Evolutionary conservation across 2,888 invertebrate genomes (phyloP), one percentile per base, ranked within the genome.

Genomic region (Ophion ventricosus): DNA sequence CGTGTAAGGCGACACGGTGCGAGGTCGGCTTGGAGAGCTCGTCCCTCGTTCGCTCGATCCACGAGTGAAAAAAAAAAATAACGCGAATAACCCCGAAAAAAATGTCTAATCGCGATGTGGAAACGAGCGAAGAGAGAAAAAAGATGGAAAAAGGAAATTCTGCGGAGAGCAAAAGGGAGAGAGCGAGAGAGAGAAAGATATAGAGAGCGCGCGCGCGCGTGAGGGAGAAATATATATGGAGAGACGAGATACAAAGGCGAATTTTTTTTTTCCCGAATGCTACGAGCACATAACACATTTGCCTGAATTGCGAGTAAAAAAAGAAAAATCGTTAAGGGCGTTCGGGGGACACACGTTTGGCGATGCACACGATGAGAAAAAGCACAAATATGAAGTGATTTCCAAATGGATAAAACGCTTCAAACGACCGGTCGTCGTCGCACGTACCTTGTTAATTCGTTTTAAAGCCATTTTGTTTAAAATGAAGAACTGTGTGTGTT

Each of bases 401-500:
- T 80, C 80, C n/a, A n/a, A 73, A 83, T 77, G 84, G 67, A 14
- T 57, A 57, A n/a, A 85, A 83, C n/a, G 80, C 76, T 67, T 67
- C 78, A 85, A 88, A 84, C 70, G 84, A 86, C 89, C 87, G 84
- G 76, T 88, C 83, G 87, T 90, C 90, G 91, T 91, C 92, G 94
- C 94, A 96, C 96, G 94, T 96, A 97, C 97, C 97, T 98, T 98
- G 96, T 98, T 98, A 96, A 98, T 98, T 97, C 98, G 97, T 97
- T 98, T 98, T 97, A 98, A 97, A 96, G 98, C 98, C 98, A 98
- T 98, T 93, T 67, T 76, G 66, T 76, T 64, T 54, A 63, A 49
- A 29, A 67, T 92, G 93, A 92, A 90, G 91, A 90, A 91, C 90
- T 92, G 91, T 93, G 49, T 49, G 92, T 92, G 90, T 95, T 95